Percentiles rank a stretch among this genome's conserved stretches.
These are phyloP conservation scores for Psittacara wagleri DNA, from an alignment of 2,113 vertebrate genomes.

Conservation along the genomic window DNA sequence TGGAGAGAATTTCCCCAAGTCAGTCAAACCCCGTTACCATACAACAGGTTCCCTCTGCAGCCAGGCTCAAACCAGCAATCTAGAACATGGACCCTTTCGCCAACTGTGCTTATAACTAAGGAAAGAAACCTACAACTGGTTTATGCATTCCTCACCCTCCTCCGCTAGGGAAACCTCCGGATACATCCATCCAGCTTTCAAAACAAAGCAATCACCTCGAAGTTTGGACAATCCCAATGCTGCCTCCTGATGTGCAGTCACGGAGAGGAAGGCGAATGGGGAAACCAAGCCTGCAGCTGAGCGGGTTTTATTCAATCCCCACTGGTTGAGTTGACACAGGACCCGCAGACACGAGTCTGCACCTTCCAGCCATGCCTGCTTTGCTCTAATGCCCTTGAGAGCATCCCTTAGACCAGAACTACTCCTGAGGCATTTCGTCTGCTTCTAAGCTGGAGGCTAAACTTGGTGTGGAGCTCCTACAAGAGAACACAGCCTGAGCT, in stretches of 20 bases:
- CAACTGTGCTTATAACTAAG: neutral
- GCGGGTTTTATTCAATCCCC: neutral
- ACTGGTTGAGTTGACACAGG: neutral
- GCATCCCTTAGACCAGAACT: neutral
- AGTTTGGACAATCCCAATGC: neutral
- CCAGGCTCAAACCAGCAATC: neutral
- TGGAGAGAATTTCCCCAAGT: neutral
- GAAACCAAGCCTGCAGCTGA: neutral
- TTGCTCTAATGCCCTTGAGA: neutral
- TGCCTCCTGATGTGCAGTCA: neutral
- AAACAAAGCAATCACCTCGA: neutral
- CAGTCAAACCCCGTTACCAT: neutral
- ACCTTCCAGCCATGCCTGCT: fast-evolving
- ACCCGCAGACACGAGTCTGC: neutral
- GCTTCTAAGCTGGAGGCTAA: neutral
- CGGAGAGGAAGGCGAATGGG: neutral
- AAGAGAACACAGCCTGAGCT: neutral
- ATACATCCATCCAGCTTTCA: neutral
- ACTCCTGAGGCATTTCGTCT: neutral
- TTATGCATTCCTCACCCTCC: neutral
- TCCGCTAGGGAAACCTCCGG: neutral
- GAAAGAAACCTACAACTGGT: neutral
- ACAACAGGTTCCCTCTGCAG: neutral
- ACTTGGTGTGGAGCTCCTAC: neutral
- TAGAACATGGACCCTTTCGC: neutral